Conservation (phyloP, 2,113 vertebrate genomes). For the Heterochromis multidens region DNA sequence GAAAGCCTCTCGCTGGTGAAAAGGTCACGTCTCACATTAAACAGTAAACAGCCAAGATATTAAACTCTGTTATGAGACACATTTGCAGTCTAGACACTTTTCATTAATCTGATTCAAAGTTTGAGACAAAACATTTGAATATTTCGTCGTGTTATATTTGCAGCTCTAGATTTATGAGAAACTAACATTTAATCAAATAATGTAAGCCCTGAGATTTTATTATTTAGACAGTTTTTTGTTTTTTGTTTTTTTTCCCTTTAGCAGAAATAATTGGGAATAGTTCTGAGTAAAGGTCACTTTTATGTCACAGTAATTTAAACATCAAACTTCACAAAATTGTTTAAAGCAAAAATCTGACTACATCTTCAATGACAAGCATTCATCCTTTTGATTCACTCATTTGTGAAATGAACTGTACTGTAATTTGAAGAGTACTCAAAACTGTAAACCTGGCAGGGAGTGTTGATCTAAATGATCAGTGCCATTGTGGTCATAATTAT, state of each 20-base stretch:
- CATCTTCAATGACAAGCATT: neutral
- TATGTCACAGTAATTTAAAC: neutral
- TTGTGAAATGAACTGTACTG: neutral
- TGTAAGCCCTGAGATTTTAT: neutral
- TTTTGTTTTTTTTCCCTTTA: neutral
- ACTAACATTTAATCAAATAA: neutral
- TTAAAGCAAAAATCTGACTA: neutral
- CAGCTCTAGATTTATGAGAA: neutral
- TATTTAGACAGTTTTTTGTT: neutral
- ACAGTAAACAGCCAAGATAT: constrained; percentile 36
- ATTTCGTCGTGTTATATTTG: neutral
- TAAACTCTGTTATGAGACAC: constrained; percentile 8
- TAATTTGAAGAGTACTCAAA: neutral
- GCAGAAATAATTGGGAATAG: neutral
- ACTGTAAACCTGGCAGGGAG: neutral
- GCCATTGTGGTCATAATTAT: constrained; percentile 6
- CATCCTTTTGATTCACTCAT: neutral
- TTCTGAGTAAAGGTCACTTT: neutral
- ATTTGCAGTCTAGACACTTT: neutral
- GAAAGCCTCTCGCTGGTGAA: neutral
- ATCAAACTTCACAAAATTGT: neutral
- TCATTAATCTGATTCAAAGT: neutral
- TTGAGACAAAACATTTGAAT: neutral
- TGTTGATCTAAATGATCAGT: neutral
- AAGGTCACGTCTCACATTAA: constrained; percentile 38